Evolutionary conservation across 2,797 vertebrate species (phyloP).

Genomic region (Gallinago nigripennis): DNA sequence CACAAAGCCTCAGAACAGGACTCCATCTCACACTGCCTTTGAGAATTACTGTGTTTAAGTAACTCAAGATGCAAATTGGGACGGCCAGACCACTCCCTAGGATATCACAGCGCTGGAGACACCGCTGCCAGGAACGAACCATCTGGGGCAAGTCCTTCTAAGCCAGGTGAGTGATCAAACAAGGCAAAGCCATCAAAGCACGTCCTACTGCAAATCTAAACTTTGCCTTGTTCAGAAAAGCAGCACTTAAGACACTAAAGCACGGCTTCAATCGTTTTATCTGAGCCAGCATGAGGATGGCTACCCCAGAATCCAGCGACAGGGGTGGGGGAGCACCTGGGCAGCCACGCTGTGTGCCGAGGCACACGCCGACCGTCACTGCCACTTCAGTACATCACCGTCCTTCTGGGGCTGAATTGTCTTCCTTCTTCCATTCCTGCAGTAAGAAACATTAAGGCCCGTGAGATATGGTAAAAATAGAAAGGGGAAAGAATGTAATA

Average conservation of each 20-base stretch:
- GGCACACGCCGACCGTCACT: background rate
- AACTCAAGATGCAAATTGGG: background rate
- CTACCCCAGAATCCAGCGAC: background rate
- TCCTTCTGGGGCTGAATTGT: background rate
- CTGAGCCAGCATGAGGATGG: background rate
- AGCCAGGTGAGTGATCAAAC: background rate
- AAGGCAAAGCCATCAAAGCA: background rate
- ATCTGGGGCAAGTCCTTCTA: background rate
- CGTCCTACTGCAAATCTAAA: background rate
- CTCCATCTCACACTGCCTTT: background rate
- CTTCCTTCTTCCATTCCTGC: constrained; percentile 47
- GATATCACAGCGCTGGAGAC: background rate
- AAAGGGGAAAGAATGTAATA: background rate
- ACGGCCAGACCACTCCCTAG: background rate
- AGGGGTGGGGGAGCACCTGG: background rate
- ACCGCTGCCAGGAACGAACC: background rate
- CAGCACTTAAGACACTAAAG: background rate
- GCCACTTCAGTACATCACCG: background rate
- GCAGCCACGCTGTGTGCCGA: background rate
- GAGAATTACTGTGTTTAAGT: background rate
- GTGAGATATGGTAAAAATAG: background rate
- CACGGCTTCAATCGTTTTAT: background rate
- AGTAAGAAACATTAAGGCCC: constrained; percentile 44
- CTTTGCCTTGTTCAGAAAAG: background rate
- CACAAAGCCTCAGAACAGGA: background rate